Conservation (phyloP, 2,797 vertebrate genomes). For the Spondyliosoma cantharus region DNA sequence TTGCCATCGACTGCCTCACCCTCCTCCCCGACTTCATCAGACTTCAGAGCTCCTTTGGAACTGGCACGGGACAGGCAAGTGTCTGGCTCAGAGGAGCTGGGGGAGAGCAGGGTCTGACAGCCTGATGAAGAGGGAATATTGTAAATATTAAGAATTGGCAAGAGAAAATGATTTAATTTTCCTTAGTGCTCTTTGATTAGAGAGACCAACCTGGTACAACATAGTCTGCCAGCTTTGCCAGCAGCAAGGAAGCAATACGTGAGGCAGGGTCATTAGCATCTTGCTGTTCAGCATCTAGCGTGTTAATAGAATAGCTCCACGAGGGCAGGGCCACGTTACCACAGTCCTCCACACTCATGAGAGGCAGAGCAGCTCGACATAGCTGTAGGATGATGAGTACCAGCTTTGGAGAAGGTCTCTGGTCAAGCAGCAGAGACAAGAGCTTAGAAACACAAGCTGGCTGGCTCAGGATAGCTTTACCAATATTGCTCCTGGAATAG, state of each 20-base stretch:
- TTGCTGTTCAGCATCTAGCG: slow-evolving; percentile 93
- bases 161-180: too few species aligned
- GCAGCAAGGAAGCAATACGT: slow-evolving; percentile 93
- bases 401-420: slow-evolving; percentile 97
- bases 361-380: slow-evolving; percentile 94
- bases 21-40: slow-evolving; percentile 94
- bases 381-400: slow-evolving; percentile 99
- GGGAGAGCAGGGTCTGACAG: slow-evolving; percentile 97
- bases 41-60: slow-evolving; percentile 93
- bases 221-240: slow-evolving; percentile 97
- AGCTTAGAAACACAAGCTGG: slow-evolving; percentile 99
- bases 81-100: slow-evolving; percentile 96
- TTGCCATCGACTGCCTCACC: slow-evolving; percentile 98
- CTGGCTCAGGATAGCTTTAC: slow-evolving; percentile 98
- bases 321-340: slow-evolving; percentile 96
- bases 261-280: slow-evolving; percentile 97
- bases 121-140: slow-evolving; percentile 78
- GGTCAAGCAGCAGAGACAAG: slow-evolving; percentile 95
- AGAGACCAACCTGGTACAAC: slow-evolving; percentile 93
- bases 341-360: slow-evolving; percentile 99
- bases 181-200: background rate
- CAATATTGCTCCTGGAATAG: slow-evolving; percentile 93
- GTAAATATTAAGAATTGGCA: slow-evolving; percentile 5
- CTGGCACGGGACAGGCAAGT: slow-evolving; percentile 89
- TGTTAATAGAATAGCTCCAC: slow-evolving; percentile 96